phyloP scores from a whole-genome alignment of 2,888 invertebrate genomes.

The Tetropium fuscum region DNA sequence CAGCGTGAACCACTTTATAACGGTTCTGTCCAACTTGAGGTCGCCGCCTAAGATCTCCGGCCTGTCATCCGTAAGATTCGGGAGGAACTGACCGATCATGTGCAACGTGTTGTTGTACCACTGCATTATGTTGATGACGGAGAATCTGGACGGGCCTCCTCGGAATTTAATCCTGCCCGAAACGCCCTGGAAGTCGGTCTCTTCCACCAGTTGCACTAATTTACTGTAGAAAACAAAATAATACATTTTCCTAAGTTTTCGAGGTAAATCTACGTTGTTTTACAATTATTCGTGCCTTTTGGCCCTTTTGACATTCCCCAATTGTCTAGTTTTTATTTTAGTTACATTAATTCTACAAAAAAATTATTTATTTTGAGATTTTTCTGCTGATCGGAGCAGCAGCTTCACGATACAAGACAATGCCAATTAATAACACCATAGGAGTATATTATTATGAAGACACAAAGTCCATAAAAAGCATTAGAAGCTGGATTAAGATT shows the following conservation, averaged over 20 bases:
- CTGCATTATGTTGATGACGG: conserved; percentile 72
- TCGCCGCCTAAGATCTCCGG: conserved; percentile 68
- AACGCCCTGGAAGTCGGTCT: conserved; percentile 79
- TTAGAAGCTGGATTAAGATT: too few species aligned
- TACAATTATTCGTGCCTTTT: too few species aligned
- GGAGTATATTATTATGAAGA: too few species aligned
- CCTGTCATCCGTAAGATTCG: conserved; percentile 66
- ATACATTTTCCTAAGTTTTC: not conserved
- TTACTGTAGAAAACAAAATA: conserved; percentile 63
- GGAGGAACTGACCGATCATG: conserved; percentile 71
- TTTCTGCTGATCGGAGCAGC: too few species aligned
- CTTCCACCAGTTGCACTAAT: conserved; percentile 72
- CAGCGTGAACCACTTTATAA: conserved; percentile 72
- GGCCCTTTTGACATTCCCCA: too few species aligned
- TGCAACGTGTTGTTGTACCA: conserved; percentile 68
- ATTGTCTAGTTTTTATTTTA: too few species aligned
- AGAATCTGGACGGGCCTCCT: conserved; percentile 76
- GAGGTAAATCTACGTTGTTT: too few species aligned
- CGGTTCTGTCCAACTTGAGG: conserved; percentile 68
- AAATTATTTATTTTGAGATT: too few species aligned
- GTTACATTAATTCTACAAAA: too few species aligned
- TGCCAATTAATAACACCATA: too few species aligned
- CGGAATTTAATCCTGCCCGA: conserved; percentile 79
- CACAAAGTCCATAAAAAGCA: too few species aligned
- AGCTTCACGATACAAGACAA: too few species aligned